A percentile compares a stretch with the other conserved stretches of the same genome.
phyloP scores from a whole-genome alignment of 1,140 invertebrate genomes.

The Oreohelix idahoensis region DNA sequence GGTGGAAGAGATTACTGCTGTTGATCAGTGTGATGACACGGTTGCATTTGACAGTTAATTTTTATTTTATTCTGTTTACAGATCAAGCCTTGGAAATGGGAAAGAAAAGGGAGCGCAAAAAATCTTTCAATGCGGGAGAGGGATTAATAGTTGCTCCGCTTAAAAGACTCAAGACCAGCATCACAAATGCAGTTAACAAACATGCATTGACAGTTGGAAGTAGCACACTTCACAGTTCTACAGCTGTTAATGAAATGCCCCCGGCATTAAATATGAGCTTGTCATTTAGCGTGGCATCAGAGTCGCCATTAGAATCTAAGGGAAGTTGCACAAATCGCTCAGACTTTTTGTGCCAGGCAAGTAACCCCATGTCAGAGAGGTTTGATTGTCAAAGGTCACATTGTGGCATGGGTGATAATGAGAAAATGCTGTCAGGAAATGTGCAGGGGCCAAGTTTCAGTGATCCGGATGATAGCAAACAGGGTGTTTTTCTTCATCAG shows the following conservation, averaged over 20 bases:
- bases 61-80: not conserved
- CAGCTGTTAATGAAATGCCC: not conserved
- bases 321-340: not conserved
- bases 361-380: not conserved
- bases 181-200: constrained; percentile 39
- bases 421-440: not conserved
- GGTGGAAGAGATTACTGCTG: not conserved
- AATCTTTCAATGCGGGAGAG: not conserved
- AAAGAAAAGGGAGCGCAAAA: constrained; percentile 28
- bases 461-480: not conserved
- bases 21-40: not conserved
- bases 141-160: constrained; percentile 27
- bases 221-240: not conserved
- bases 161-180: constrained; percentile 29
- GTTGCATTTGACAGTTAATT: not conserved
- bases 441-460: not conserved
- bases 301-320: not conserved
- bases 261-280: not conserved
- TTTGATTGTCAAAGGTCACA: not conserved
- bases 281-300: not conserved
- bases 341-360: not conserved
- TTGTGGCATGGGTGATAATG: not conserved
- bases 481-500: not conserved
- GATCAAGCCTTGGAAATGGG: not conserved
- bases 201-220: constrained; percentile 17